These are phyloP conservation scores for Bilobella aurantiaca DNA, from an alignment of 1,140 invertebrate species.

Conservation along the genomic window DNA sequence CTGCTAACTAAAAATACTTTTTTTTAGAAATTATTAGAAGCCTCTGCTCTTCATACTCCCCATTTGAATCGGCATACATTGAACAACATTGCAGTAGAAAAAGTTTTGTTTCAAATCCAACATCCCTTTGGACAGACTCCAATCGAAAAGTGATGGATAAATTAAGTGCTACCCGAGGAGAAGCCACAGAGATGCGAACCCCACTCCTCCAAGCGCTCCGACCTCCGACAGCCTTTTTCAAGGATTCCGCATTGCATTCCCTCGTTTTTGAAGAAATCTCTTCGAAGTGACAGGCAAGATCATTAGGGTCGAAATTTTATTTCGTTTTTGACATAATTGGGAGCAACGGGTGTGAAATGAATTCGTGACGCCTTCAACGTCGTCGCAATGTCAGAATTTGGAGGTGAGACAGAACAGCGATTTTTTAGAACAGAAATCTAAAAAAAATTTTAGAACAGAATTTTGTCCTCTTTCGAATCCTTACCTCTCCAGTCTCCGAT, in stretches of 20 bases:
- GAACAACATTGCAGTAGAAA: too few relatives aligned
- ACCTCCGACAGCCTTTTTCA: not conserved
- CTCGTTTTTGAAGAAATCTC: not conserved
- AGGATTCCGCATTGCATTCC: not conserved
- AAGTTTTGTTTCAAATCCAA: too few relatives aligned
- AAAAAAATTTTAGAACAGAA: too few relatives aligned
- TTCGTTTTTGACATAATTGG: not conserved
- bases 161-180: too few relatives aligned
- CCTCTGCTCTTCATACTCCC: too few relatives aligned
- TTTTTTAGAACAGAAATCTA: too few relatives aligned
- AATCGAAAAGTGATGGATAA: too few relatives aligned
- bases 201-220: not conserved
- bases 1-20: not conserved
- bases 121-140: too few relatives aligned
- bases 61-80: too few relatives aligned
- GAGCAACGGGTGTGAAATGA: not conserved
- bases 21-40: not conserved
- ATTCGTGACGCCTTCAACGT: not conserved
- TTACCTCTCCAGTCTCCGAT: not conserved
- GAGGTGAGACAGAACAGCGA: too few relatives aligned
- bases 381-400: not conserved
- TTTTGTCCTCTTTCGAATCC: too few relatives aligned
- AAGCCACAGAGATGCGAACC: not conserved
- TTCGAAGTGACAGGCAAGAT: not conserved
- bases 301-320: not conserved